These are phyloP conservation scores for Eubucco bourcierii DNA, from an alignment of 2,113 vertebrate genomes.

Conservation along the genomic window DNA sequence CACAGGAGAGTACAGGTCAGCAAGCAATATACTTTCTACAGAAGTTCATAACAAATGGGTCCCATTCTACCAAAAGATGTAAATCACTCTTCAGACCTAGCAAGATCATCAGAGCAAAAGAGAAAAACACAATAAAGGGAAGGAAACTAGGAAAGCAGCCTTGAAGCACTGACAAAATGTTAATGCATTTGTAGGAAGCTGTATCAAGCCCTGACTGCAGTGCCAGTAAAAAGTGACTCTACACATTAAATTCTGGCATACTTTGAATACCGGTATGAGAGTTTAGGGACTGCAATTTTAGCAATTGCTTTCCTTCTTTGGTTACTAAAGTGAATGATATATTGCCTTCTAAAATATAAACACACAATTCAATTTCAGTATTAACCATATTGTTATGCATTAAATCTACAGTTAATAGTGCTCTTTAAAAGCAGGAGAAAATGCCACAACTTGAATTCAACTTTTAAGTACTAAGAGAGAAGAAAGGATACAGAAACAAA, in stretches of 20 bases:
- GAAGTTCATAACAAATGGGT: not conserved
- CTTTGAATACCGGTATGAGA: not conserved
- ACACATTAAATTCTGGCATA: not conserved
- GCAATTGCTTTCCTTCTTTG: not conserved
- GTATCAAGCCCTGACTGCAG: not conserved
- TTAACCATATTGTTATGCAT: not conserved
- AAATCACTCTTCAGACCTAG: not conserved
- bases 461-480: rapidly evolving
- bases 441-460: not conserved
- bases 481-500: not conserved
- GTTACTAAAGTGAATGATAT: not conserved
- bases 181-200: not conserved
- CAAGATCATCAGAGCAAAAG: not conserved
- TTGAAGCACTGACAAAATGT: not conserved
- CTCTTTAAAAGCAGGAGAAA: not conserved
- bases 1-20: not conserved
- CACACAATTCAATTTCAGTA: not conserved
- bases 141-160: not conserved
- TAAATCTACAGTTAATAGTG: not conserved
- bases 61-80: not conserved
- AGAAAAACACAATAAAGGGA: not conserved
- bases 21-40: not conserved
- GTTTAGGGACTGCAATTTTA: not conserved
- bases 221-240: not conserved
- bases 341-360: not conserved